These are phyloP conservation scores for Phodopus roborovskii DNA, from an alignment of 2,113 vertebrate genomes.

Conservation along the genomic window DNA sequence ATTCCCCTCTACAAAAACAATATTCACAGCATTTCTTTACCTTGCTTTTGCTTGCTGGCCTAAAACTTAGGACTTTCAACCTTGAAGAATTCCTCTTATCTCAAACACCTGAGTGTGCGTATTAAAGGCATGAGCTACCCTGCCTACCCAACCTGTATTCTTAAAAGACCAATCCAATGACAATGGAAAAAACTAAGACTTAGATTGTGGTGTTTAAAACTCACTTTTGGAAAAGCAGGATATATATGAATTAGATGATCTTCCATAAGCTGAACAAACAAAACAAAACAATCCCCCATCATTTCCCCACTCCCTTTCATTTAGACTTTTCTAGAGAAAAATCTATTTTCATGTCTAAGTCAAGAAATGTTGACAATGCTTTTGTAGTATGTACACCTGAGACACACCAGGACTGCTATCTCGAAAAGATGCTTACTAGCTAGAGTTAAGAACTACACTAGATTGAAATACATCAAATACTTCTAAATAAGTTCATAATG, in stretches of 20 bases:
- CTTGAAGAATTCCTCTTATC: not conserved
- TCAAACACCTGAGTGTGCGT: not conserved
- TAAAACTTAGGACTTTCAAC: not conserved
- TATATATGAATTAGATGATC: not conserved
- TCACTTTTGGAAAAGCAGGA: not conserved
- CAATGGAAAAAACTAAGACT: not conserved
- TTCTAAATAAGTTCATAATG: constrained; percentile 11
- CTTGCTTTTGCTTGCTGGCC: not conserved
- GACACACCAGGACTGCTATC: not conserved
- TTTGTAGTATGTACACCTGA: not conserved
- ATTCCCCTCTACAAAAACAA: constrained; percentile 36
- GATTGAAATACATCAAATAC: not conserved
- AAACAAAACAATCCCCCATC: not conserved
- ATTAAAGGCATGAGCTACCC: not conserved
- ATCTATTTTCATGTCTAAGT: not conserved
- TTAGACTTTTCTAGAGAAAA: not conserved
- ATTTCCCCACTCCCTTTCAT: not conserved
- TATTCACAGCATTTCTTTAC: not conserved
- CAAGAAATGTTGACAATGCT: not conserved
- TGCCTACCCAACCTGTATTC: not conserved
- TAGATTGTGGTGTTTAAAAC: not conserved
- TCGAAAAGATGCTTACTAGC: not conserved
- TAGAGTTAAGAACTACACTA: not conserved
- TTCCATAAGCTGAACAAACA: not conserved
- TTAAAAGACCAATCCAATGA: not conserved